Conservation (phyloP, 2,797 vertebrate species). For the Dallia pectoralis region DNA sequence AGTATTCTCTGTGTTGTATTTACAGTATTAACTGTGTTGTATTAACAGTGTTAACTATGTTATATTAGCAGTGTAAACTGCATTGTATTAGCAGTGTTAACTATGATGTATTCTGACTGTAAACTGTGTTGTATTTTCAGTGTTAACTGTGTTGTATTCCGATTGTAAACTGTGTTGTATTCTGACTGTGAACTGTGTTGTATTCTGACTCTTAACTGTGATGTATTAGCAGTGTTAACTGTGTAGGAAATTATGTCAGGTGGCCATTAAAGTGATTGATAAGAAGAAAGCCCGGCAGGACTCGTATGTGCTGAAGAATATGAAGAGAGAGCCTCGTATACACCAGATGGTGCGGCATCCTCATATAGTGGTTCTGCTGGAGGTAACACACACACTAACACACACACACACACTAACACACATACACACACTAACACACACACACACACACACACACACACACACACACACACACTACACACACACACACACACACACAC, state of each 20-base stretch:
- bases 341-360: slow-evolving; percentile 85
- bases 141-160: background rate
- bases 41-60: background rate
- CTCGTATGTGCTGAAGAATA: slow-evolving; percentile 82
- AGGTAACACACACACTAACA: slow-evolving; percentile 53
- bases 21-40: background rate
- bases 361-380: slow-evolving; percentile 77
- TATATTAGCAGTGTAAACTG: background rate
- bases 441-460: background rate
- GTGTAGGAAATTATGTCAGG: slow-evolving; percentile 56
- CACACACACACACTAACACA: slow-evolving; percentile 1
- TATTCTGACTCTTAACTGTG: background rate
- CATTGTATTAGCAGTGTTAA: background rate
- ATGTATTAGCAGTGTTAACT: background rate
- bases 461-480: too few species aligned
- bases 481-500: background rate
- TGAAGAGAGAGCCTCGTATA: slow-evolving; percentile 81
- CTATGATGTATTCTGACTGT: background rate
- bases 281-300: slow-evolving; percentile 86
- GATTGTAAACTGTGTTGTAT: background rate
- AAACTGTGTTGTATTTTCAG: background rate
- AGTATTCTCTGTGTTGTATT: background rate
- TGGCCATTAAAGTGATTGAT: slow-evolving; percentile 86
- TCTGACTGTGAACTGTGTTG: background rate
- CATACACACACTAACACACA: background rate